Percentiles rank a stretch among this genome's conserved stretches.
Conservation (phyloP, 2,888 invertebrate genomes). For the Leucophora obtusa region DNA sequence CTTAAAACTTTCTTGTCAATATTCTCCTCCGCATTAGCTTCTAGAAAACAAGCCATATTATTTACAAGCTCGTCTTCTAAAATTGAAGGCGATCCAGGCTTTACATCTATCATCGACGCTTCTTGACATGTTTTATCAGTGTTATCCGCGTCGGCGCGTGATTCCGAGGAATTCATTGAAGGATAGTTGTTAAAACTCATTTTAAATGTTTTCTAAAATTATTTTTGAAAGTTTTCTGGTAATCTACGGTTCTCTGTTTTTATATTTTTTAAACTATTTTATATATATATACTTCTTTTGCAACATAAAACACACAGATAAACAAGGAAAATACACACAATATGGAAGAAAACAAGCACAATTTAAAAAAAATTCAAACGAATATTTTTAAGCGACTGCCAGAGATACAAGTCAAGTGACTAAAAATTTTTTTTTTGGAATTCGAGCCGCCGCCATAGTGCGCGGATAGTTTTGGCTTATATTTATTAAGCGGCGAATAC, state of each 20-base stretch:
- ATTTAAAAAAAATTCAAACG: neutral
- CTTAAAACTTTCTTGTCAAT: conserved; percentile 70
- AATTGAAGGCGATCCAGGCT: neutral
- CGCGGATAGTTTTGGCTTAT: too few species aligned
- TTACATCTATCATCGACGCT: neutral
- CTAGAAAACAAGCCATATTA: conserved; percentile 73
- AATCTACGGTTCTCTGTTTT: too few species aligned
- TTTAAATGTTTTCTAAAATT: neutral
- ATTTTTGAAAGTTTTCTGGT: neutral
- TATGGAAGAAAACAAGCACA: neutral
- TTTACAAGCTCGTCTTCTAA: conserved; percentile 71
- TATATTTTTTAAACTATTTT: too few species aligned
- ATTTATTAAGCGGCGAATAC: too few species aligned
- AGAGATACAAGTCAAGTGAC: too few species aligned
- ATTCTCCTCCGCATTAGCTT: conserved; percentile 71
- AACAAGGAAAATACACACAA: neutral
- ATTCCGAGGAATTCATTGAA: neutral
- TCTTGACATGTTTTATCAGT: neutral
- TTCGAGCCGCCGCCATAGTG: too few species aligned
- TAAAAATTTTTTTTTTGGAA: too few species aligned
- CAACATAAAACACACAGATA: neutral
- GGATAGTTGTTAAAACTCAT: conserved; percentile 32
- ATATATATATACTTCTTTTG: too few species aligned
- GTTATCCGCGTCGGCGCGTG: neutral
- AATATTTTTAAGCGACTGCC: too few species aligned